phyloP scores from a whole-genome alignment of 2,888 invertebrate species.

The Ctenicera cuprea region DNA sequence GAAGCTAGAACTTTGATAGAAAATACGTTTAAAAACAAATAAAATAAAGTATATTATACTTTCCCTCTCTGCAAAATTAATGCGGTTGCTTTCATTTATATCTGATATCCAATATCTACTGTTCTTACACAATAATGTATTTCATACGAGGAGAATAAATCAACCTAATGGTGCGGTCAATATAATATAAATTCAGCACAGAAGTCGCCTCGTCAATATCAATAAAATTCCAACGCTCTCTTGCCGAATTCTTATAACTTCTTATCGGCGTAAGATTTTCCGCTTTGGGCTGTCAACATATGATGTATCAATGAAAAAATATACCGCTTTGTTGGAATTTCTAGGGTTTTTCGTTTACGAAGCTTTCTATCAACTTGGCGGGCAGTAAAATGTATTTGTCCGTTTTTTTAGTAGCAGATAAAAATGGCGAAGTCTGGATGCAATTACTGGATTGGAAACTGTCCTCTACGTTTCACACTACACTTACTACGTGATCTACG shows the following conservation, averaged over 20 bases:
- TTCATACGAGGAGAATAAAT: constrained; percentile 35
- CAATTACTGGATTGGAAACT: constrained; percentile 63
- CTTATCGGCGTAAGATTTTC: constrained; percentile 49
- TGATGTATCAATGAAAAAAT: constrained; percentile 52
- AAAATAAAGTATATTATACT: not conserved
- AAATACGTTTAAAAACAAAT: no score
- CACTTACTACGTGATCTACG: constrained; percentile 64
- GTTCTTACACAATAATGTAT: not conserved
- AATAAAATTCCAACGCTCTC: constrained; percentile 43
- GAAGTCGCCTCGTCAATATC: constrained; percentile 44
- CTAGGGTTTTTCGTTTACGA: constrained; percentile 38
- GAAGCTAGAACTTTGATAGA: no score
- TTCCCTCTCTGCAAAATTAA: not conserved
- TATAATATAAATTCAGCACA: constrained; percentile 42
- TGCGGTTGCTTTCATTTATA: no score
- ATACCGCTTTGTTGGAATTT: constrained; percentile 40
- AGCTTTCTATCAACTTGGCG: constrained; percentile 39
- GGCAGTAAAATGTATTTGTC: constrained; percentile 45
- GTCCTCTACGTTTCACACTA: constrained; percentile 65
- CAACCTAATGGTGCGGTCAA: constrained; percentile 40
- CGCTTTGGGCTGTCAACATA: constrained; percentile 48
- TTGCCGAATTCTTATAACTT: constrained; percentile 43
- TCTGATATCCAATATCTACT: no score
- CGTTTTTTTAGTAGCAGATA: constrained; percentile 49
- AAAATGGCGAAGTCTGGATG: constrained; percentile 54